These are phyloP conservation scores for Bruchidius siliquastri DNA, from an alignment of 2,888 invertebrate genomes.

Conservation along the genomic window DNA sequence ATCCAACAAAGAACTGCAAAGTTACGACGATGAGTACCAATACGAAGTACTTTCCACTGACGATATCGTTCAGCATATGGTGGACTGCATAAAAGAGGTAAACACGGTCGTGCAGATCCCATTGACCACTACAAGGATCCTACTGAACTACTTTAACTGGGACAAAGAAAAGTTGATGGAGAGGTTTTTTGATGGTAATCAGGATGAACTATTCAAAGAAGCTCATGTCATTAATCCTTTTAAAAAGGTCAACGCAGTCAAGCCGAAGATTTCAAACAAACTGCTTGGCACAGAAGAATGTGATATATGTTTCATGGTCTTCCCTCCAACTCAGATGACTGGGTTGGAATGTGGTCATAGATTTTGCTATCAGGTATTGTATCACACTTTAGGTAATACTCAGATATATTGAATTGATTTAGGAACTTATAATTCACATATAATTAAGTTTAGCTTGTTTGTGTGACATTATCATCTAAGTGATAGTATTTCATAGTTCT, in stretches of 20 bases:
- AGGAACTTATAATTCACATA: too few relatives aligned
- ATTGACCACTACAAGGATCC: constrained; percentile 83
- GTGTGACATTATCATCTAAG: too few relatives aligned
- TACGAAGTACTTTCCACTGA: constrained; percentile 94
- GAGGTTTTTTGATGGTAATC: constrained; percentile 92
- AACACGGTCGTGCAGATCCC: constrained; percentile 92
- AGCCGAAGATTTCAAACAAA: constrained; percentile 66
- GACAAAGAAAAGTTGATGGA: constrained; percentile 99
- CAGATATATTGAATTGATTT: too few relatives aligned
- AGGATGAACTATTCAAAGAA: constrained; percentile 88
- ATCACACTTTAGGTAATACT: too few relatives aligned
- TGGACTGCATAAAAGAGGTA: constrained; percentile 94
- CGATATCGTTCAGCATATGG: constrained; percentile 96
- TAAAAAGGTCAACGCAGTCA: constrained; percentile 63
- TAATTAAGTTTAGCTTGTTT: too few relatives aligned
- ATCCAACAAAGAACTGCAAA: constrained; percentile 71
- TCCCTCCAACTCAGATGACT: constrained; percentile 81
- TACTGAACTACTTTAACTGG: constrained; percentile 98
- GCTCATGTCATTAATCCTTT: constrained; percentile 95
- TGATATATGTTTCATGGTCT: constrained; percentile 84
- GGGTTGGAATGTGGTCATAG: constrained; percentile 95
- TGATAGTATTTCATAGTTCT: too few relatives aligned
- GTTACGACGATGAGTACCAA: constrained; percentile 85
- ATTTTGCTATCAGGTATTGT: constrained; percentile 70
- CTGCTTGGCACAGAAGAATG: constrained; percentile 81